These are phyloP conservation scores for Emydura subglobosa DNA, from an alignment of 2,113 vertebrate genomes.

Conservation along the genomic window DNA sequence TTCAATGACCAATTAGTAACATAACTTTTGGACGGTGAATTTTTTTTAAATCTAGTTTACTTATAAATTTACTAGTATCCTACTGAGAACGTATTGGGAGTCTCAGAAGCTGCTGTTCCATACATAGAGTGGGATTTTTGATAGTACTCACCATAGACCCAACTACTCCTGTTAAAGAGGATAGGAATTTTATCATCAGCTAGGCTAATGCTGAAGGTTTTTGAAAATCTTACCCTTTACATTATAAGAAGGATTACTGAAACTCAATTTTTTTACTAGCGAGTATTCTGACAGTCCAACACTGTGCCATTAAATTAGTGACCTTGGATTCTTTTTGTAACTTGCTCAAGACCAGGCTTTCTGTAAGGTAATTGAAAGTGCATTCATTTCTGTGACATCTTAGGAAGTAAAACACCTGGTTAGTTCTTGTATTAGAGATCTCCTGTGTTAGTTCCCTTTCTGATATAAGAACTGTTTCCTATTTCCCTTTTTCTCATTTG, in stretches of 20 bases:
- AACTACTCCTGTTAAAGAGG: neutral
- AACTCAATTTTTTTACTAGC: neutral
- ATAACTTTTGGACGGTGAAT: neutral
- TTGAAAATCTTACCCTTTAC: neutral
- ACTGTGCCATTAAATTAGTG: neutral
- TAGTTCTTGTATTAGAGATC: neutral
- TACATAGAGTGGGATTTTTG: neutral
- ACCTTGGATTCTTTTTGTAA: neutral
- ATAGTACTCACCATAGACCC: neutral
- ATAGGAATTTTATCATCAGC: neutral
- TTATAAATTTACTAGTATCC: neutral
- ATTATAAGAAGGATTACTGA: neutral
- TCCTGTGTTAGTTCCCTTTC: neutral
- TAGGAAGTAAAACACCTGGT: neutral
- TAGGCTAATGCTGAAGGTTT: neutral
- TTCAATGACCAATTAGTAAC: neutral
- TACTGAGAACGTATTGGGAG: neutral
- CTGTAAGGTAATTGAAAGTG: neutral
- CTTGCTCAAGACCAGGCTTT: neutral
- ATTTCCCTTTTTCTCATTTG: neutral
- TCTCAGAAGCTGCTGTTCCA: neutral
- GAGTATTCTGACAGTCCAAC: neutral
- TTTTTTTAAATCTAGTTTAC: neutral
- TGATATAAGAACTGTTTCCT: neutral
- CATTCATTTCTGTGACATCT: neutral